These are phyloP conservation scores for Hipparchia sbordonii DNA, from an alignment of 2,888 invertebrate genomes.

Conservation along the genomic window DNA sequence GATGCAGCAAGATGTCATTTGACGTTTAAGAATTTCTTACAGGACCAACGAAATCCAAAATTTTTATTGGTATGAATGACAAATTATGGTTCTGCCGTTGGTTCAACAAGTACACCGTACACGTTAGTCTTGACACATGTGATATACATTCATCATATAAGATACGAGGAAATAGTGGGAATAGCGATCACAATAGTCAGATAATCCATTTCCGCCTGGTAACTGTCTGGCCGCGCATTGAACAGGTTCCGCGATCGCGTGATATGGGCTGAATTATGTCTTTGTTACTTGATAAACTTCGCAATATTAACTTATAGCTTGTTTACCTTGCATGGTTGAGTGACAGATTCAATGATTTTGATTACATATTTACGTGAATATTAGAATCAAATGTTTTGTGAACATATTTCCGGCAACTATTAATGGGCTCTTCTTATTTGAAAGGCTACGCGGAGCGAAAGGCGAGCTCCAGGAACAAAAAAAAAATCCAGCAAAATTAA, in stretches of 20 bases:
- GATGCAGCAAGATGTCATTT: no score
- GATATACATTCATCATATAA: slow-evolving; percentile 13
- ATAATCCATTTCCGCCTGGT: slow-evolving; percentile 25
- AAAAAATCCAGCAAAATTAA: no score
- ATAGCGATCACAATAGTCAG: slow-evolving; percentile 23
- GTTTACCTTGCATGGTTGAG: slow-evolving; percentile 1
- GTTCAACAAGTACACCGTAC: not conserved
- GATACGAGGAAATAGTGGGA: slow-evolving; percentile 16
- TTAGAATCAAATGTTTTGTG: no score
- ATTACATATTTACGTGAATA: no score
- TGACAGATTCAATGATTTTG: not conserved
- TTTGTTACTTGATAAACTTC: slow-evolving; percentile 10
- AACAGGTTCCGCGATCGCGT: slow-evolving; percentile 9
- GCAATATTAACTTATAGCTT: slow-evolving; percentile 13
- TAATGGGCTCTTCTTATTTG: no score
- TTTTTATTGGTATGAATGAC: no score
- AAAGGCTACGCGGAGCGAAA: no score
- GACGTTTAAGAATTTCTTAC: no score
- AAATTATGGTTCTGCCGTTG: not conserved
- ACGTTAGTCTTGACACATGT: slow-evolving; percentile 1
- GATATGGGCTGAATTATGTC: slow-evolving; percentile 18
- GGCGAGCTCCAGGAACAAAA: no score
- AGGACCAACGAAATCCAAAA: no score
- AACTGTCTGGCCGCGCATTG: slow-evolving; percentile 7
- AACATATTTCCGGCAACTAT: no score